Percentiles rank a stretch among this genome's conserved stretches.
Conservation (phyloP, 2,113 vertebrate genomes). For the Poicephalus meyeri region DNA sequence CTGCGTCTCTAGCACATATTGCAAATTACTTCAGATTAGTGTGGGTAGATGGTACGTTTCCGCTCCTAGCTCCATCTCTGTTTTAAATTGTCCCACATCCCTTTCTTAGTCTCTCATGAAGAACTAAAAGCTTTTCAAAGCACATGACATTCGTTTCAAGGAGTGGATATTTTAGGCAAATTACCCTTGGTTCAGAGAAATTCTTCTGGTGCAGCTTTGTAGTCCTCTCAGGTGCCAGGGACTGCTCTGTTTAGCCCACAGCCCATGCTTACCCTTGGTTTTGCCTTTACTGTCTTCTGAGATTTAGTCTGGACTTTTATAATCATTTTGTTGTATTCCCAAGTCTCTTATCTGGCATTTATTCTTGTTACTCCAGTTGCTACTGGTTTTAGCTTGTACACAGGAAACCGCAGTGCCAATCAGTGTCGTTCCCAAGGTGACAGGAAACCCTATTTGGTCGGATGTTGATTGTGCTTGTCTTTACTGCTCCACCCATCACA, state of each 20-base stretch:
- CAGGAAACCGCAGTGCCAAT: constrained; percentile 81
- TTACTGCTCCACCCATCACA: constrained; percentile 74
- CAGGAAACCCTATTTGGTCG: constrained; percentile 81
- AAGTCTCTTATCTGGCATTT: constrained; percentile 74
- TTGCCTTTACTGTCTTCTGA: neutral
- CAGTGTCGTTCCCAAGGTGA: constrained; percentile 84
- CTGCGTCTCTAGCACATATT: neutral
- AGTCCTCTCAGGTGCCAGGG: neutral
- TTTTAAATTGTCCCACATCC: neutral
- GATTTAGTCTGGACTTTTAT: constrained; percentile 19
- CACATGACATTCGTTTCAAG: neutral
- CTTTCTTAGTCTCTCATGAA: neutral
- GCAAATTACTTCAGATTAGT: neutral
- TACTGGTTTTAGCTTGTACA: constrained; percentile 79
- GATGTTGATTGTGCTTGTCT: constrained; percentile 80
- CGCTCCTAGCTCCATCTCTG: neutral
- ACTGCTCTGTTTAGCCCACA: fast-evolving
- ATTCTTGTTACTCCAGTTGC: constrained; percentile 78
- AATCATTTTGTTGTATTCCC: constrained; percentile 57
- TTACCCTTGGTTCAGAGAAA: neutral
- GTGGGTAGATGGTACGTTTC: neutral
- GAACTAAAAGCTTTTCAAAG: neutral
- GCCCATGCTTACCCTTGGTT: neutral
- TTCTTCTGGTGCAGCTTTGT: neutral
- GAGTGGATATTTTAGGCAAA: neutral